A percentile compares a stretch with the other conserved stretches of the same genome.
These are phyloP conservation scores for Reticulitermes speratus DNA, from an alignment of 1,140 invertebrate genomes.

Conservation along the genomic window DNA sequence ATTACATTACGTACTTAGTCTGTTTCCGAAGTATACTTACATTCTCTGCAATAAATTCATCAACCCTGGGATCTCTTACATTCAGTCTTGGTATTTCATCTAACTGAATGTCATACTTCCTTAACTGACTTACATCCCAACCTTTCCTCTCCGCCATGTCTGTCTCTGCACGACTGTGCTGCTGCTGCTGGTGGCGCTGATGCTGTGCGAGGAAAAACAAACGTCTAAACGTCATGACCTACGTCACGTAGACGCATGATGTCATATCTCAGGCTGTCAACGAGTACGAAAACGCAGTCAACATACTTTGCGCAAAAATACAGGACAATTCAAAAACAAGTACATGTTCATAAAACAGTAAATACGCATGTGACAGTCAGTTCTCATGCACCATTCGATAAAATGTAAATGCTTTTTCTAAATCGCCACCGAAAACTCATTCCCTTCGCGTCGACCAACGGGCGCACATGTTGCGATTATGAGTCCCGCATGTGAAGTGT, in stretches of 20 bases:
- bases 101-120: conserved; percentile 46
- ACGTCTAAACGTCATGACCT: background rate
- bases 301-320: too few relatives aligned
- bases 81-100: conserved; percentile 46
- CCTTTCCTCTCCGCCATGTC: conserved; percentile 40
- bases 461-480: too few relatives aligned
- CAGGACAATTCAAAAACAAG: too few relatives aligned
- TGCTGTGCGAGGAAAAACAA: conserved; percentile 14
- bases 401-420: too few relatives aligned
- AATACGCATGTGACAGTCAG: too few relatives aligned
- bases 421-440: too few relatives aligned
- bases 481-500: too few relatives aligned
- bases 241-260: conserved; percentile 2
- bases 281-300: background rate
- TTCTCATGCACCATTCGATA: too few relatives aligned
- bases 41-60: conserved; percentile 45
- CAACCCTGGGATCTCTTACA: conserved; percentile 44
- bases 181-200: background rate
- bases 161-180: conserved; percentile 21
- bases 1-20: background rate
- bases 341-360: too few relatives aligned
- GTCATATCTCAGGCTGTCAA: background rate
- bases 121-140: conserved; percentile 45
- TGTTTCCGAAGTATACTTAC: conserved; percentile 38
- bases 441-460: too few relatives aligned